Evolutionary conservation across 2,113 vertebrate species (phyloP).

Genomic region (Stomatorhinus ivindoensis): DNA sequence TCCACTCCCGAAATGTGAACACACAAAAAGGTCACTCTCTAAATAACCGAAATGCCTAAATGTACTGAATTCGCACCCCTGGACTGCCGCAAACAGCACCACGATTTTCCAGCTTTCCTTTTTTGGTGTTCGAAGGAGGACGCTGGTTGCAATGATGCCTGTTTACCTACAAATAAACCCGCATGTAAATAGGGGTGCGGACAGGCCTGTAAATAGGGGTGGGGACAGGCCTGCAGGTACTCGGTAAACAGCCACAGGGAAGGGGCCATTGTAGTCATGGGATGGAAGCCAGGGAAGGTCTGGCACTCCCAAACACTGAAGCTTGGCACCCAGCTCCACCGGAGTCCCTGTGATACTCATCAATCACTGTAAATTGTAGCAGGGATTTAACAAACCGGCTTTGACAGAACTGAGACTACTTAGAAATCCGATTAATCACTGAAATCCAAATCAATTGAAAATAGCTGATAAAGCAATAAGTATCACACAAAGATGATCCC

Average conservation of each 20-base stretch:
- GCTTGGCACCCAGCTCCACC: conserved; percentile 20
- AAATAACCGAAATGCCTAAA: not conserved
- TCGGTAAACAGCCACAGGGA: conserved; percentile 4
- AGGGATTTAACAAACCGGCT: conserved; percentile 21
- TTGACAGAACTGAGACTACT: not conserved
- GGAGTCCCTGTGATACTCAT: conserved; percentile 40
- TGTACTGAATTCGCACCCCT: conserved; percentile 10
- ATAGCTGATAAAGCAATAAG: not conserved
- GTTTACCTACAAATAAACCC: conserved; percentile 28
- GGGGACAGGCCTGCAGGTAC: conserved; percentile 27
- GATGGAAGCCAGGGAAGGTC: conserved; percentile 31
- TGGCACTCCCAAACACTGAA: conserved; percentile 34
- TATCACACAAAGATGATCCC: not conserved
- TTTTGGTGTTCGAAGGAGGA: conserved; percentile 3
- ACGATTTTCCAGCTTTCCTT: not conserved
- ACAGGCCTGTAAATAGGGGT: conserved; percentile 31
- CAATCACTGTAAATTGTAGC: conserved; percentile 32
- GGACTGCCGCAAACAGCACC: not conserved
- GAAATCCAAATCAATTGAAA: not conserved
- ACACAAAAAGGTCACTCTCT: not conserved
- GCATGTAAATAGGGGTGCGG: conserved; percentile 30
- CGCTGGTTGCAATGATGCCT: conserved; percentile 14
- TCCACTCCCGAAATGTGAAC: conserved; percentile 22
- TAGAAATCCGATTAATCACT: conserved; percentile 18
- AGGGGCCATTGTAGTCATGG: not conserved